Percentiles rank a stretch among this genome's conserved stretches.
phyloP scores from a whole-genome alignment of 2,113 vertebrate genomes.

The Solea solea region DNA sequence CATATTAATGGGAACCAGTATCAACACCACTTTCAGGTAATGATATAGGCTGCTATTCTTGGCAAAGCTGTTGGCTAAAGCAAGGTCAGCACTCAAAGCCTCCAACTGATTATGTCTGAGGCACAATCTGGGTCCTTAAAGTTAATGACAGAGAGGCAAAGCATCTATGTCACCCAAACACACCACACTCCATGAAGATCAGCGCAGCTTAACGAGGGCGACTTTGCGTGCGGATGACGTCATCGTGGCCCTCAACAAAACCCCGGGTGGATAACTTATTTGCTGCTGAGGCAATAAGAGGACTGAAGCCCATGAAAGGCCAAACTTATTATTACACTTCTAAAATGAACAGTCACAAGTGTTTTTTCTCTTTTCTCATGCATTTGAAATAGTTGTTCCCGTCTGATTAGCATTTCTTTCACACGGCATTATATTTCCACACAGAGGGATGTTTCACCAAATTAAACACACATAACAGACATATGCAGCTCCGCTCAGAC shows the following conservation, averaged over 20 bases:
- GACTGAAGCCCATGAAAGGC: slow-evolving; percentile 10
- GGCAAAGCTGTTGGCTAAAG: slow-evolving; percentile 22
- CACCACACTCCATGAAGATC: slow-evolving; percentile 1
- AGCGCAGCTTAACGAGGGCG: slow-evolving; percentile 26
- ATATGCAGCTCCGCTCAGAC: neutral
- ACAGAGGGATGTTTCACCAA: neutral
- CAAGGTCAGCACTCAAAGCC: slow-evolving; percentile 15
- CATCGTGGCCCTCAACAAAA: slow-evolving; percentile 31
- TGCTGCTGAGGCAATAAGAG: slow-evolving; percentile 17
- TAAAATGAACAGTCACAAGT: neutral
- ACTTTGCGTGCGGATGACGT: slow-evolving; percentile 30
- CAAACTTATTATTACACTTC: neutral
- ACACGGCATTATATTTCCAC: neutral
- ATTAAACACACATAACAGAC: neutral
- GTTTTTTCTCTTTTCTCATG: neutral
- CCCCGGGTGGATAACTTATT: slow-evolving; percentile 34
- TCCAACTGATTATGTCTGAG: slow-evolving; percentile 23
- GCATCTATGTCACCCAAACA: slow-evolving; percentile 9
- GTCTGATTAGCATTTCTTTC: slow-evolving; percentile 5
- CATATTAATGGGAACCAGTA: slow-evolving; percentile 52
- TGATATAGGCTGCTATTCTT: slow-evolving; percentile 38
- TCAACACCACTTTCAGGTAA: slow-evolving; percentile 43
- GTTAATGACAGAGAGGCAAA: slow-evolving; percentile 30
- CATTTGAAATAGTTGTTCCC: neutral
- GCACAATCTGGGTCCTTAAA: slow-evolving; percentile 7